These are phyloP conservation scores for Nautilus pompilius DNA, from an alignment of 1,140 invertebrate genomes.

Conservation along the genomic window DNA sequence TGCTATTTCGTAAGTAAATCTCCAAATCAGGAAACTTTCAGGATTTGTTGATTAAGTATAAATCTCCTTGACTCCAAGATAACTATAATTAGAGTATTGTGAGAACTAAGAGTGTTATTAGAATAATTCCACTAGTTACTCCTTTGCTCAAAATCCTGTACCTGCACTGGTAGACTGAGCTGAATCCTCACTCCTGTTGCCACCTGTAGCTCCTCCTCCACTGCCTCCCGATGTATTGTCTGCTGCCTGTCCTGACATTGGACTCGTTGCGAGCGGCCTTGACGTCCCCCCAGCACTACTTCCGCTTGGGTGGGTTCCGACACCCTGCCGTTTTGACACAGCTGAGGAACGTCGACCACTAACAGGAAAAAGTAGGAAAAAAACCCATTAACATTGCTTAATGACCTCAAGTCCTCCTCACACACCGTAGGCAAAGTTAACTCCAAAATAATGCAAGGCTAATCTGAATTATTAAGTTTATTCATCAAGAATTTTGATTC, in stretches of 20 bases:
- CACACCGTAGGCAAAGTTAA: no score
- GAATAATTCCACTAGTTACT: neutral
- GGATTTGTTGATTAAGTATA: no score
- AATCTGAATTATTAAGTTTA: no score
- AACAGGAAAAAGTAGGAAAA: slow-evolving; percentile 20
- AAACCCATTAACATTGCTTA: no score
- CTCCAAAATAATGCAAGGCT: no score
- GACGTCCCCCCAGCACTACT: slow-evolving; percentile 16
- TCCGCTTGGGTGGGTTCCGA: slow-evolving; percentile 12
- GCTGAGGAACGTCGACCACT: slow-evolving; percentile 64
- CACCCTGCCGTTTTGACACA: slow-evolving; percentile 55
- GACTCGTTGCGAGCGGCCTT: slow-evolving; percentile 19
- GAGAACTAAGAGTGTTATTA: neutral
- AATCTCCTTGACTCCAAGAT: no score
- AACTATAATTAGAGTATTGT: no score
- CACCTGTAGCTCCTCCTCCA: slow-evolving; percentile 23
- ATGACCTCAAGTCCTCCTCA: no score
- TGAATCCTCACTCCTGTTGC: slow-evolving; percentile 17
- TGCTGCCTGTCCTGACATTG: slow-evolving; percentile 24
- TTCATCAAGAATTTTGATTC: no score
- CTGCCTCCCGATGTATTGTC: slow-evolving; percentile 4
- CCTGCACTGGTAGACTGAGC: neutral
- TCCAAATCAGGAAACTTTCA: no score
- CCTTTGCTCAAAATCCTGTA: neutral
- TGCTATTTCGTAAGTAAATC: no score